Conservation (phyloP, 2,797 vertebrate genomes). For the Megalops cyprinoides region DNA sequence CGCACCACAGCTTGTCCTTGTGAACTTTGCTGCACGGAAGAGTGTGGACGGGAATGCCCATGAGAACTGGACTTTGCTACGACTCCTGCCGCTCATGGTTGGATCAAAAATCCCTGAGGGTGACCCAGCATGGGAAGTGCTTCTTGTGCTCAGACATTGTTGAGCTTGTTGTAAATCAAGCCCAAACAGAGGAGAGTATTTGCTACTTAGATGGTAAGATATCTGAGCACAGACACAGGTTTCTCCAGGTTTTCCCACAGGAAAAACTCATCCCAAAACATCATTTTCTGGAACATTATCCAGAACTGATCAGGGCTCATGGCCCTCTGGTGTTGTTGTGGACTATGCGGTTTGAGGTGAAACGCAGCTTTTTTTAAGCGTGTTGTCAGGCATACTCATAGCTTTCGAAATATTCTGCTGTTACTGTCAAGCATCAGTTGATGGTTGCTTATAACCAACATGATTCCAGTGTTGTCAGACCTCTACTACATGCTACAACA, state of each 20-base stretch:
- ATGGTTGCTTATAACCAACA: constrained; percentile 42
- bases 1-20: constrained; percentile 38
- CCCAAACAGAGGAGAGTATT: constrained; percentile 33
- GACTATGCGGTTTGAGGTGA: constrained; percentile 10
- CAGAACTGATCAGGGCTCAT: constrained; percentile 34
- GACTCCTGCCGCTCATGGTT: neutral
- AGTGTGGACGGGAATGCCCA: neutral
- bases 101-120: neutral
- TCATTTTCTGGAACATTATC: constrained; percentile 35
- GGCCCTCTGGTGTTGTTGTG: constrained; percentile 37
- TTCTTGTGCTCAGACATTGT: constrained; percentile 41
- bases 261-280: constrained; percentile 36
- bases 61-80: neutral
- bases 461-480: constrained; percentile 40
- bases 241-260: constrained; percentile 35
- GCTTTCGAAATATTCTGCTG: constrained; percentile 31
- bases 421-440: constrained; percentile 43
- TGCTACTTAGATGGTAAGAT: constrained; percentile 39
- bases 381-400: constrained; percentile 36
- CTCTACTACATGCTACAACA: constrained; percentile 36
- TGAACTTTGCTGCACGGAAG: constrained; percentile 25
- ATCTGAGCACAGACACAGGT: constrained; percentile 35
- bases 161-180: constrained; percentile 37
- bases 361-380: constrained; percentile 44
- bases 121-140: neutral